phyloP scores from a whole-genome alignment of 2,797 vertebrate genomes.

The Sphaeramia orbicularis region DNA sequence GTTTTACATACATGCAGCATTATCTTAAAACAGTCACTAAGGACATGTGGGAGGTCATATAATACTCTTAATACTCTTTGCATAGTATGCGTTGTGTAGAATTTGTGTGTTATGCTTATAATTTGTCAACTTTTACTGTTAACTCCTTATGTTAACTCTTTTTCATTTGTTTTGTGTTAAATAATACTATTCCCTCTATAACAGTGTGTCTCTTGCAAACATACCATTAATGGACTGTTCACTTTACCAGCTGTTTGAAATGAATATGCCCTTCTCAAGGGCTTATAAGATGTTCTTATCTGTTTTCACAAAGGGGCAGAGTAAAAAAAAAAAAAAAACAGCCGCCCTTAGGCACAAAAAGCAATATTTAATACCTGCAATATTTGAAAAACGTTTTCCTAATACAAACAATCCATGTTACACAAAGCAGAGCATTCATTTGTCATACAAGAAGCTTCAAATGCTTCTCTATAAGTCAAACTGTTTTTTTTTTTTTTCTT shows the following conservation, averaged over 20 bases:
- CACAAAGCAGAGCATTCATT: not conserved
- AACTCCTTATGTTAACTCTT: not conserved
- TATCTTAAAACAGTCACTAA: too few species aligned
- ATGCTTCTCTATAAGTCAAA: not conserved
- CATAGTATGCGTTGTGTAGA: too few species aligned
- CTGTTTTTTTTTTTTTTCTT: too few species aligned
- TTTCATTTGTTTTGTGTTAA: not conserved
- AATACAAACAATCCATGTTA: not conserved
- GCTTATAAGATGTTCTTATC: not conserved
- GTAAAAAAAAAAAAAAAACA: not conserved
- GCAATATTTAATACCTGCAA: not conserved
- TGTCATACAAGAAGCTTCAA: not conserved
- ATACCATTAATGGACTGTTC: not conserved
- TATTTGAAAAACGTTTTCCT: not conserved
- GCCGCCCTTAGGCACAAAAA: not conserved
- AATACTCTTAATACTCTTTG: too few species aligned
- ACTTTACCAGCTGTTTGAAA: not conserved
- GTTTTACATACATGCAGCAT: too few species aligned
- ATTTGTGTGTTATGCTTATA: too few species aligned
- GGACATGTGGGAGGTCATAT: too few species aligned
- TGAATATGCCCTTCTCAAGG: not conserved
- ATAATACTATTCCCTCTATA: not conserved
- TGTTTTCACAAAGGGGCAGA: not conserved
- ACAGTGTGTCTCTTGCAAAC: not conserved
- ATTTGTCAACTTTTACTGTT: not conserved